A percentile compares a stretch with the other conserved stretches of the same genome.
phyloP scores from a whole-genome alignment of 2,888 invertebrate species.

The Spodoptera exigua region DNA sequence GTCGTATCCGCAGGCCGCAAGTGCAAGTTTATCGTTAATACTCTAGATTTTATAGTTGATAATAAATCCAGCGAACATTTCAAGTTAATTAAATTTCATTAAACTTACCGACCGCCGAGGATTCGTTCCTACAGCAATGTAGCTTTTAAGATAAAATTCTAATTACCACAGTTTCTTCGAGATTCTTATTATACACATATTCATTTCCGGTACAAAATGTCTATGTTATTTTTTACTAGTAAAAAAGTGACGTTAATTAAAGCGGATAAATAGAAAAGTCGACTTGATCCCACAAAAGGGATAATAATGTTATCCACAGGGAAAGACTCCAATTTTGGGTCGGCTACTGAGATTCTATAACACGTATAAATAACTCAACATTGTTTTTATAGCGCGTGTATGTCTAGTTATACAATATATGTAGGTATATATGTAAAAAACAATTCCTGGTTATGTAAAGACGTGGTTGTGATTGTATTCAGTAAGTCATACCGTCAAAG shows the following conservation, averaged over 20 bases:
- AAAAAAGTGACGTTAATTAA: no score
- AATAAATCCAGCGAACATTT: constrained; percentile 68
- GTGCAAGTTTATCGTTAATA: constrained; percentile 65
- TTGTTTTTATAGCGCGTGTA: no score
- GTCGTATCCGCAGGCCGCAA: constrained; percentile 36
- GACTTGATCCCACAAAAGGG: neutral
- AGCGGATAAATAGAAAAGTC: no score
- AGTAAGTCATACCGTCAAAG: constrained; percentile 7
- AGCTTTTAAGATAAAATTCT: constrained; percentile 18
- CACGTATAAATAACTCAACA: constrained; percentile 6
- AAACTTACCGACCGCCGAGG: constrained; percentile 52
- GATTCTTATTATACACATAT: neutral
- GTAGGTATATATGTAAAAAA: neutral
- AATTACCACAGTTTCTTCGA: constrained; percentile 16
- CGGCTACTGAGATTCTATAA: neutral
- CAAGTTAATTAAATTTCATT: constrained; percentile 72
- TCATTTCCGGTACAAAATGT: no score
- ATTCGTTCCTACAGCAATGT: constrained; percentile 15
- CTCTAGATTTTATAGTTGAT: constrained; percentile 70
- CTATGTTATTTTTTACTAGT: no score
- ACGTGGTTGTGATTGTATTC: constrained; percentile 7
- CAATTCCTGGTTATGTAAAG: neutral
- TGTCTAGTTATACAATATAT: neutral
- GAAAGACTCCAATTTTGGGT: constrained; percentile 18
- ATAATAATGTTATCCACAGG: constrained; percentile 27